A percentile compares a stretch with the other conserved stretches of the same genome.
phyloP scores from a whole-genome alignment of 2,113 vertebrate species.

The Heterocephalus glaber region DNA sequence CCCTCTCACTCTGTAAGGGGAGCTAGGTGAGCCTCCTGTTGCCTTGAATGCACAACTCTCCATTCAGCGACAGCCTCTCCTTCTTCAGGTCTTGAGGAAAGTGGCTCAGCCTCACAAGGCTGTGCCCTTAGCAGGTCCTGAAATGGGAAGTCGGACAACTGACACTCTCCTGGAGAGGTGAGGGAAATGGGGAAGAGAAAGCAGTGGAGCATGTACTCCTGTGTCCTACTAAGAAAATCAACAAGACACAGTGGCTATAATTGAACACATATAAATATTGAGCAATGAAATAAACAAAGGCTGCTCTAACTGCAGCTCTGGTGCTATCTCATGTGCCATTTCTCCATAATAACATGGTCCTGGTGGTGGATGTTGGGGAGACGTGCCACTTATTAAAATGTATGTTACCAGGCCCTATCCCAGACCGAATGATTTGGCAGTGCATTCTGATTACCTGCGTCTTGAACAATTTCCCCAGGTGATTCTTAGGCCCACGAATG shows the following conservation, averaged over 20 bases:
- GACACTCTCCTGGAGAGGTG: background rate
- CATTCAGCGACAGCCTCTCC: background rate
- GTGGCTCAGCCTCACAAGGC: background rate
- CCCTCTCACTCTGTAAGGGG: background rate
- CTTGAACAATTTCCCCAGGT: background rate
- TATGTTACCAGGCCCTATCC: background rate
- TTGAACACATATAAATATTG: background rate
- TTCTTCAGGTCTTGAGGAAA: background rate
- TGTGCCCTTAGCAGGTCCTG: background rate
- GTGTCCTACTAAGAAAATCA: background rate
- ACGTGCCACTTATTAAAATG: background rate
- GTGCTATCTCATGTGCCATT: background rate
- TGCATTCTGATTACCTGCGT: background rate
- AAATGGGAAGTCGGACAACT: background rate
- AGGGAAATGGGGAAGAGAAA: background rate
- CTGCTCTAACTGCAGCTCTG: background rate
- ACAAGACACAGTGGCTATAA: background rate
- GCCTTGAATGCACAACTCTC: background rate
- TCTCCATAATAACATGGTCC: background rate
- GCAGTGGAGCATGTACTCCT: background rate
- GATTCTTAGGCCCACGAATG: background rate
- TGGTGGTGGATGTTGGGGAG: rapidly evolving
- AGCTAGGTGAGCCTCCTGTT: background rate
- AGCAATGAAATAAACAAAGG: background rate
- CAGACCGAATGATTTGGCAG: background rate